Evolutionary conservation across 1,140 invertebrate species (phyloP).

Genomic region (Anoplophora glabripennis): DNA sequence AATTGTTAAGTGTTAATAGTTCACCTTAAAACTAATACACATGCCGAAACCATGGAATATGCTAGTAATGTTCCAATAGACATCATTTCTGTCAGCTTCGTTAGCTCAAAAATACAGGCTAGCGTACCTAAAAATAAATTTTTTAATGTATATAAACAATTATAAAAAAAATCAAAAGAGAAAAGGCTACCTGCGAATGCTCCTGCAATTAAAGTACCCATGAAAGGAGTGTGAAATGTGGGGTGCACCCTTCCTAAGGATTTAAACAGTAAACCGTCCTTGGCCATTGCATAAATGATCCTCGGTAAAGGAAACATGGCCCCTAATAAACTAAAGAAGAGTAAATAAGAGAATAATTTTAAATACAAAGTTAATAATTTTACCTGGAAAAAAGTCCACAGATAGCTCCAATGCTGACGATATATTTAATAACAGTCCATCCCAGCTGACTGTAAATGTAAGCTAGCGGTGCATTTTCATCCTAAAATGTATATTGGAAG

Average conservation of each 20-base stretch:
- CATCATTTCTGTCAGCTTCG: conserved; percentile 81
- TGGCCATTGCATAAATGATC: conserved; percentile 86
- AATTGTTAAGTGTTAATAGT: conserved; percentile 21
- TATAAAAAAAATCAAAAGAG: not conserved
- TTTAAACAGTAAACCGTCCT: conserved; percentile 77
- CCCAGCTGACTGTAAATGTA: conserved; percentile 65
- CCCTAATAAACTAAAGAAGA: conserved; percentile 72
- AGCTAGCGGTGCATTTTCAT: conserved; percentile 68
- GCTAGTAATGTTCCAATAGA: conserved; percentile 82
- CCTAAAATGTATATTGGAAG: conserved; percentile 37
- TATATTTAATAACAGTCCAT: conserved; percentile 67
- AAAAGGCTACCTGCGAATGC: conserved; percentile 64
- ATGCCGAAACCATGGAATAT: conserved; percentile 81
- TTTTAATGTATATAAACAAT: conserved; percentile 66
- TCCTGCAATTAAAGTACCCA: conserved; percentile 77
- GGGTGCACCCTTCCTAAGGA: conserved; percentile 68
- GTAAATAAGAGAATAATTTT: conserved; percentile 36
- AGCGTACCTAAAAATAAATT: conserved; percentile 60
- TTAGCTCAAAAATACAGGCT: conserved; percentile 73
- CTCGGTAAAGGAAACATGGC: conserved; percentile 83
- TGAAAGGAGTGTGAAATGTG: conserved; percentile 73
- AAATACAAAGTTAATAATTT: not conserved
- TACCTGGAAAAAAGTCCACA: conserved; percentile 69
- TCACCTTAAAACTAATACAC: conserved; percentile 71
- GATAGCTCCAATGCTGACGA: conserved; percentile 72